Percentiles rank a stretch among this genome's conserved stretches.
Conservation (phyloP, 2,113 vertebrate species). For the Spermophilus dauricus region DNA sequence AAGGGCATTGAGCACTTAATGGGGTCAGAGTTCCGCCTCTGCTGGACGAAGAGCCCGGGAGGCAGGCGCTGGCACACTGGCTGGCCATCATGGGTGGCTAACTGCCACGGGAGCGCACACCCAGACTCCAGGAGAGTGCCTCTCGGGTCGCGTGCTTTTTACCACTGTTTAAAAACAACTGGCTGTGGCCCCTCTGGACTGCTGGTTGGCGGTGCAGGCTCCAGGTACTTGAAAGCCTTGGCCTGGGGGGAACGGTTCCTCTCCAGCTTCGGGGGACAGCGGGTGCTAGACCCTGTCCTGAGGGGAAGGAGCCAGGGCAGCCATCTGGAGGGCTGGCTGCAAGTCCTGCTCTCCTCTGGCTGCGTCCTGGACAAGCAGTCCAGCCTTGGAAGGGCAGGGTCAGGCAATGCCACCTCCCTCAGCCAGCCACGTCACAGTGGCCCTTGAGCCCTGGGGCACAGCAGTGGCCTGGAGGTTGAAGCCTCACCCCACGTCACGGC, state of each 20-base stretch:
- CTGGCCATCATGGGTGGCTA: too few relatives aligned
- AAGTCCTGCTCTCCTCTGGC: not conserved
- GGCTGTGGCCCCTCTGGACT: not conserved
- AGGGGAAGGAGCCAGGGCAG: not conserved
- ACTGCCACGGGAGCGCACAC: accelerated
- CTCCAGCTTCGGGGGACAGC: not conserved
- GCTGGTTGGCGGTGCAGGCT: not conserved
- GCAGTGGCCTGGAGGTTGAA: not conserved
- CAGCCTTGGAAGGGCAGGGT: not conserved
- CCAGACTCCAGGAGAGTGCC: accelerated
- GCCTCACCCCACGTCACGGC: not conserved
- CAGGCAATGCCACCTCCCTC: not conserved
- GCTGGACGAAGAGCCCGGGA: not conserved
- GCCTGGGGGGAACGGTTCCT: not conserved
- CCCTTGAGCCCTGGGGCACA: not conserved
- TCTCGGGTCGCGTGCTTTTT: not conserved
- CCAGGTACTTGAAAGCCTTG: not conserved
- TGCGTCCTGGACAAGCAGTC: too few relatives aligned
- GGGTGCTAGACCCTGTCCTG: accelerated
- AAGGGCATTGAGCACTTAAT: too few relatives aligned
- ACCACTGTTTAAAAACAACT: not conserved
- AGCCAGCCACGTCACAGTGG: too few relatives aligned
- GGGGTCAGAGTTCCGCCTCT: too few relatives aligned
- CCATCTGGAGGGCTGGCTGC: not conserved
- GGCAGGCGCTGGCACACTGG: not conserved